Evolutionary conservation across 2,888 invertebrate genomes (phyloP), one percentile per base, ranked within the genome.

Genomic region (Pammene fasciana): DNA sequence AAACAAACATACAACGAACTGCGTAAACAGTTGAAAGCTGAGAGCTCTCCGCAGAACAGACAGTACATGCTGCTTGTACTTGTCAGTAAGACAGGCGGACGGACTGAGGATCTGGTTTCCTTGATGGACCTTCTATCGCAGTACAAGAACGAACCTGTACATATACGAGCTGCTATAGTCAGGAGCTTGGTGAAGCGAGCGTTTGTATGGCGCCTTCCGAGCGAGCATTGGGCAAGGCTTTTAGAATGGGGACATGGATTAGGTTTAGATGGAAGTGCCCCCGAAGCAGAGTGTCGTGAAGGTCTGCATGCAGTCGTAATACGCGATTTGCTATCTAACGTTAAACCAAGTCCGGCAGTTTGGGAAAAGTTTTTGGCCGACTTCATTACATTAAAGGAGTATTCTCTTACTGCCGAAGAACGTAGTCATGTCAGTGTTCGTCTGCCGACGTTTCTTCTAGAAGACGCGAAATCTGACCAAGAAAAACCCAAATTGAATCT

Each of bases 101-200:
- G 80, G 34, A 72, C 72, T 7, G 82, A 82, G 2, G 76, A 80
- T 52, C 74, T 88, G 1, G 77, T 80, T 5, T 75, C 78, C 34
- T 71, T 90, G 18, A 68, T 89, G 50, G 75, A 79, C 14, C 59
- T 89, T 0, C 75, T 83, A 10, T 72, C 76, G 16, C 78, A 75
- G 46, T 82, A 86, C 61, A 72, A 61, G 11, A 89, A 90, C 54
- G 90, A 90, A 62, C 82, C 88, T 0, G 75, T 75, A 0, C 83
- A 85, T 48, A 73, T 86, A 1, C 82, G 88, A 13, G 88, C 88
- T 5, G 77, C 89, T 3, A 71, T 89, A 13, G 74, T 88, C 0
- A 80, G 90, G 48, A 89, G 89, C 64, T 76, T 90, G 13, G 86
- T 86, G 0, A 86, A 86, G 67, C 84, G 89, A 5, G 84, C 83